Conservation (phyloP, 2,113 vertebrate species). For the Aptenodytes patagonicus region DNA sequence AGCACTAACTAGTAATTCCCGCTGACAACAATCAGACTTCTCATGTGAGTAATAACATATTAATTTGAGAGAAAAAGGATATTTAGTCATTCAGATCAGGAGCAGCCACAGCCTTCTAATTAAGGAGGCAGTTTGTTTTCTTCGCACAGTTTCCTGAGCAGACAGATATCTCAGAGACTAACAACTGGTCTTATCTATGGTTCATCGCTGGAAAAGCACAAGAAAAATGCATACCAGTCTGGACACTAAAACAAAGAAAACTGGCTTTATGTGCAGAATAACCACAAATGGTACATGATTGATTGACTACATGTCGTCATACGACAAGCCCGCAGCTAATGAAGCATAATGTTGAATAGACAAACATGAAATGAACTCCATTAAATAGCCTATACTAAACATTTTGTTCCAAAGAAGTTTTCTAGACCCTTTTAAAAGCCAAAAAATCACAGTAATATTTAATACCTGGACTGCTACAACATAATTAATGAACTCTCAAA, state of each 20-base stretch:
- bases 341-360: slow-evolving; percentile 2
- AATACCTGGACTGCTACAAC: background rate
- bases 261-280: background rate
- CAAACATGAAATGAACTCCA: background rate
- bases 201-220: background rate
- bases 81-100: background rate
- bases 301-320: background rate
- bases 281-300: background rate
- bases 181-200: background rate
- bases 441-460: background rate
- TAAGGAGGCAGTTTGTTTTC: slow-evolving; percentile 22
- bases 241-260: background rate
- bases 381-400: background rate
- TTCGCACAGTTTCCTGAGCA: background rate
- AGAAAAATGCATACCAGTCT: background rate
- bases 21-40: background rate
- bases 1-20: background rate
- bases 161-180: background rate
- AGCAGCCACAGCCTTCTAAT: background rate
- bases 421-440: background rate
- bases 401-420: background rate
- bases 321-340: background rate
- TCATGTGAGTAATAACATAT: background rate
- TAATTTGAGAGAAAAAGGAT: background rate
- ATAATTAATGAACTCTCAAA: background rate